These are phyloP conservation scores for Craniophora ligustri DNA, from an alignment of 2,888 invertebrate genomes.

Conservation along the genomic window DNA sequence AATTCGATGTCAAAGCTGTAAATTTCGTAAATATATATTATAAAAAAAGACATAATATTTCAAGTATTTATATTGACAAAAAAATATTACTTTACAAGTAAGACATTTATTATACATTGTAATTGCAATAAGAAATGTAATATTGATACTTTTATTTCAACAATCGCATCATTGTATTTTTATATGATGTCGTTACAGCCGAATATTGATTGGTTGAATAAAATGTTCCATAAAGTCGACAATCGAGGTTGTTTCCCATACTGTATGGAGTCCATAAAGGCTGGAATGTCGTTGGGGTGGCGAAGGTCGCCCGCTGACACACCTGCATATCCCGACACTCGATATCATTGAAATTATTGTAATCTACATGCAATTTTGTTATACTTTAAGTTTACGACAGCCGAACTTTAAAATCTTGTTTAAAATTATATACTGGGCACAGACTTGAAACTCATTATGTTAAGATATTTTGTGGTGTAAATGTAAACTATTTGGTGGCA, in stretches of 20 bases:
- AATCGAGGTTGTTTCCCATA: slow-evolving; percentile 35
- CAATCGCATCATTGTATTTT: slow-evolving; percentile 1
- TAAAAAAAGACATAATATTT: neutral
- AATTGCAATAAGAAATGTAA: neutral
- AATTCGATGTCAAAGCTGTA: neutral
- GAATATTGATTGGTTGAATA: slow-evolving; percentile 6
- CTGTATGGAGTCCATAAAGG: slow-evolving; percentile 30
- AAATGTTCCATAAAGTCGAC: slow-evolving; percentile 5
- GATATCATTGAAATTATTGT: slow-evolving; percentile 44
- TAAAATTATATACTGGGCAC: slow-evolving; percentile 9
- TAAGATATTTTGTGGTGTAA: too few relatives aligned
- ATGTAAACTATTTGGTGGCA: too few relatives aligned
- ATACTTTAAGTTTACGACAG: slow-evolving; percentile 24
- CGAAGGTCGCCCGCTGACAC: slow-evolving; percentile 54
- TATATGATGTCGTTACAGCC: slow-evolving; percentile 5
- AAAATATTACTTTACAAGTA: too few relatives aligned
- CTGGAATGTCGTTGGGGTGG: slow-evolving; percentile 62
- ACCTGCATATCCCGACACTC: slow-evolving; percentile 36
- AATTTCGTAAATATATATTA: neutral
- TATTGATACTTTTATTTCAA: neutral
- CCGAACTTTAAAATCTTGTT: slow-evolving; percentile 28
- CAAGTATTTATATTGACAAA: too few relatives aligned
- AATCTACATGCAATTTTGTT: slow-evolving; percentile 42
- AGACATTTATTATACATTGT: neutral
- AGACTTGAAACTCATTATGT: too few relatives aligned